Percentiles rank a stretch among this genome's conserved stretches.
These are phyloP conservation scores for Ametastegia equiseti DNA, from an alignment of 2,888 invertebrate species.

Conservation along the genomic window DNA sequence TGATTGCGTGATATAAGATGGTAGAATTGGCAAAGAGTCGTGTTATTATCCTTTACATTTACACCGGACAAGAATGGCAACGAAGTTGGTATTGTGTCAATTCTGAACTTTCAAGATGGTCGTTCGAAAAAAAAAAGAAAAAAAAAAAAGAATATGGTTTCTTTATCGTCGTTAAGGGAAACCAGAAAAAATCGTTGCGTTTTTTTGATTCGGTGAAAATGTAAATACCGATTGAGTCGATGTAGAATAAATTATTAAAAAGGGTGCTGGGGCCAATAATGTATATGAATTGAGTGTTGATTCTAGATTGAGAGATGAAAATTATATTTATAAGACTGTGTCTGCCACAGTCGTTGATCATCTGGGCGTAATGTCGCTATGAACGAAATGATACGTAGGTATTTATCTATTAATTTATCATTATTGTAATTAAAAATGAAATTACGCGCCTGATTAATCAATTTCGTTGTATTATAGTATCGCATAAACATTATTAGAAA, in stretches of 20 bases:
- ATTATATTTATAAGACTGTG: slow-evolving; percentile 56
- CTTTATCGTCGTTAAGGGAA: not conserved
- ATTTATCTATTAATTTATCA: slow-evolving; percentile 32
- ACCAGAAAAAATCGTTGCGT: not conserved
- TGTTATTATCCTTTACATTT: slow-evolving; percentile 46
- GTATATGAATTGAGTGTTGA: slow-evolving; percentile 62
- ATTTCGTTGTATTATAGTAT: not conserved
- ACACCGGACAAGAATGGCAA: slow-evolving; percentile 29
- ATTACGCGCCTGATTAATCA: slow-evolving; percentile 7
- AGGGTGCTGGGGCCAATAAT: slow-evolving; percentile 72
- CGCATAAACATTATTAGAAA: not conserved
- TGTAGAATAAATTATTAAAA: slow-evolving; percentile 56
- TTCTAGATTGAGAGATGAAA: slow-evolving; percentile 56
- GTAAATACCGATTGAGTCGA: slow-evolving; percentile 54
- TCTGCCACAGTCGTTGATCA: slow-evolving; percentile 58
- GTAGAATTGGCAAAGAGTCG: slow-evolving; percentile 52
- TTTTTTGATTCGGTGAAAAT: slow-evolving; percentile 35
- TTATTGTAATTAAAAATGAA: slow-evolving; percentile 41
- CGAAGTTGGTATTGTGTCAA: not conserved
- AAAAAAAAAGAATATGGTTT: not conserved
- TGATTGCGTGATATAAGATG: slow-evolving; percentile 47
- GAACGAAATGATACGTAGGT: slow-evolving; percentile 34
- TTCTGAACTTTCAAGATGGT: too few relatives aligned
- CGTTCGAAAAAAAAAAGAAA: not conserved
- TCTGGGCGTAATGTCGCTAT: slow-evolving; percentile 32